phyloP scores from a whole-genome alignment of 2,113 vertebrate genomes.

The Cebus imitator region DNA sequence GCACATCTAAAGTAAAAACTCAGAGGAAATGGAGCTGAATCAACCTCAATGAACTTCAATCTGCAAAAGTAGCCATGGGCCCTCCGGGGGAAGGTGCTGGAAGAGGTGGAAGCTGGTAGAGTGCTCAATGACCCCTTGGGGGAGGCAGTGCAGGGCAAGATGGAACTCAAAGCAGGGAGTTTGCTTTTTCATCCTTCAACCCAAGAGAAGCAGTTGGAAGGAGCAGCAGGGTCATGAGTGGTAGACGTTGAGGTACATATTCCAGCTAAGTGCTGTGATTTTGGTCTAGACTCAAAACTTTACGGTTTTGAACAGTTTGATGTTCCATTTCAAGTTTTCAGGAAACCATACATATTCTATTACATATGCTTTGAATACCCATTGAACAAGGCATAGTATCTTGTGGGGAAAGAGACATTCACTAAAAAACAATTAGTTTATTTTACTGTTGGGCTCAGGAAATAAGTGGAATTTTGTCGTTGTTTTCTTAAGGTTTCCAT shows the following conservation, averaged over 20 bases:
- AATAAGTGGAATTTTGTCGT: not conserved
- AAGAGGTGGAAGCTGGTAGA: not conserved
- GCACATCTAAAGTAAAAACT: not conserved
- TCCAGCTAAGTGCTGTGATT: not conserved
- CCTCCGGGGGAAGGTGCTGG: not conserved
- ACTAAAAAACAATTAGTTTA: not conserved
- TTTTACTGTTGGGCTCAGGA: not conserved
- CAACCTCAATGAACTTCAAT: not conserved
- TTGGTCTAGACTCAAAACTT: not conserved
- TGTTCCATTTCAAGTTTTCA: not conserved
- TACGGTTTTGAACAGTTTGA: not conserved
- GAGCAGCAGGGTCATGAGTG: not conserved
- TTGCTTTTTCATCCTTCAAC: not conserved
- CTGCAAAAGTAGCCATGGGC: not conserved
- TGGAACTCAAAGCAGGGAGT: not conserved
- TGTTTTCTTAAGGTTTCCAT: not conserved
- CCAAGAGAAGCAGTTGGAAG: not conserved
- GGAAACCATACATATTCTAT: not conserved
- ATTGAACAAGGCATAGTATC: not conserved
- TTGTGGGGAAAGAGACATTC: not conserved
- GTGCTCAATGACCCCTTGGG: not conserved
- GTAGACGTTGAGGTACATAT: not conserved
- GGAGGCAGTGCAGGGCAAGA: not conserved
- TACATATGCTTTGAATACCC: not conserved
- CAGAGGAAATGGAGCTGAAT: not conserved